Evolutionary conservation across 2,113 vertebrate species (phyloP), one percentile per base, ranked within the genome.

Genomic region (Sphaerodactylus townsendi): DNA sequence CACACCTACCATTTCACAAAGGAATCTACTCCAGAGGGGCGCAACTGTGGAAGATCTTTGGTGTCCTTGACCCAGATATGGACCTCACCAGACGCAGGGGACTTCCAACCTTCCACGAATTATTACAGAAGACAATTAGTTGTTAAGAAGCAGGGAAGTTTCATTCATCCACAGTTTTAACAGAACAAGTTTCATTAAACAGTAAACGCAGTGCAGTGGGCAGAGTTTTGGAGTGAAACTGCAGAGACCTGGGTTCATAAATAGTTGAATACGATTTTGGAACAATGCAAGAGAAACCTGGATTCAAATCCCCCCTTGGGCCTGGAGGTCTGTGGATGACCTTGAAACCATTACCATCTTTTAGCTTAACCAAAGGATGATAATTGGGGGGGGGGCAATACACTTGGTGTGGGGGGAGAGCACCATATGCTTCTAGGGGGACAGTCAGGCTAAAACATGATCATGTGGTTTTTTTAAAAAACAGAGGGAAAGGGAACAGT

Each of bases 1-100:
- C 30, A 48, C 80, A 85, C 91, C 82, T 88, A 95, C 95, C 95
- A 96, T 87, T 96, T 95, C 84, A 96, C 95, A 91, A 95, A 96
- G 25, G 95, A 94, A 73, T 96, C 94, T 2, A 95, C 95, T 71
- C 95, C 95, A 30, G 93, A 95, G 0, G 95, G 94, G 78, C 95
- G 94, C 72, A 96, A 53, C 86, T 94, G 95, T 72, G 92, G 94
- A 81, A 96, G 90, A 72, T 96, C 94, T 87, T 92, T 96, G 82
- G 93, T 87, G 0, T 95, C 94, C 81, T 96, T 96, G 83, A 96
- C 94, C 95, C 95, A 96, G 53, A 95, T 96, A 64, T 95, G 95
- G 81, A 96, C 95, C 85, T 96, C 95, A 0, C 95, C 95, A 56
- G 95, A 94, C 21, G 91, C 75, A 83, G 95, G 94, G 48, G 89